Evolutionary conservation across 2,888 invertebrate species (phyloP), one percentile per base, ranked within the genome.

Genomic region (Campoplex nolae): DNA sequence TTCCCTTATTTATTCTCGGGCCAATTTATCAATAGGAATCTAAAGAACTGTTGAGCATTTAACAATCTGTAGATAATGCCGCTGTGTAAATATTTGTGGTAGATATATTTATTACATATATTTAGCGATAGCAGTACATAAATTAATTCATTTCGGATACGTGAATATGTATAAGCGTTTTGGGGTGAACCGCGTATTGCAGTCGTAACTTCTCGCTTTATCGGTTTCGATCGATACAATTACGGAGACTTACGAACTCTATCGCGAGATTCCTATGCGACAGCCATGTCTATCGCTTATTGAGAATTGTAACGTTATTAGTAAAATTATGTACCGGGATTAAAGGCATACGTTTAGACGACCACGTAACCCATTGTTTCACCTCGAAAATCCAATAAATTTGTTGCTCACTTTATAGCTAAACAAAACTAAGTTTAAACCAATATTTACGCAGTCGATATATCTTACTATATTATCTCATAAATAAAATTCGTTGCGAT

Each of bases 151-250:
- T 68, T 56, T 42, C 23, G 48, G 13, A 7, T 45, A 45, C 45
- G 45, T 62, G 76, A 80, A 76, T 76, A 18, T 54, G 62, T 38
- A 48, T 65, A 32, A 76, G 71, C 35, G 51, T 73, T 23, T 71
- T 77, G 81, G 38, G 73, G 62, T 28, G 48, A 82, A 81, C 42
- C 42, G 16, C 35, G 32, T 35, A 80, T 51, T 71, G 48, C 3
- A 51, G 67, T 67, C 56, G 48, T 58, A 75, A 67, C 23, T 45
- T 73, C 23, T 32, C 35, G 56, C 35, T 51, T 35, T 51, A 51
- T 32, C 51, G 67, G n/a, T 28, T 56, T 35, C 54, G 76, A 76
- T 73, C 73, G 67, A 81, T 85, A 71, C 67, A 62, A 73, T 85
- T 73, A 73, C 73, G 65, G 18, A 73, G 56, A 76, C 28, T 83